phyloP scores from a whole-genome alignment of 2,888 invertebrate species.

The Rhaphigaster nebulosa region DNA sequence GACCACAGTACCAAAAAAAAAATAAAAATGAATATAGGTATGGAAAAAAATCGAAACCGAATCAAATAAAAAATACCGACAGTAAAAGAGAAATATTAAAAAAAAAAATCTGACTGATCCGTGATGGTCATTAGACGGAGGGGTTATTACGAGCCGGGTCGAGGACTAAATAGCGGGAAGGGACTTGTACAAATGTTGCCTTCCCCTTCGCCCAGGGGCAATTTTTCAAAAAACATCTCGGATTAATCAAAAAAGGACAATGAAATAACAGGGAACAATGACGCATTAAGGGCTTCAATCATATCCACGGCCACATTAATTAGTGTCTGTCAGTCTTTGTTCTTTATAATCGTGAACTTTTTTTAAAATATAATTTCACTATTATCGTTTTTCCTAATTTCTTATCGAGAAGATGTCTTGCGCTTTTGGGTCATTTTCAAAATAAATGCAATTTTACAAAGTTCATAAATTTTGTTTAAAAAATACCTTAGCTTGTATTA shows the following conservation, averaged over 20 bases:
- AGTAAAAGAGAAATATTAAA: slow-evolving; percentile 44
- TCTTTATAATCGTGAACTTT: not conserved
- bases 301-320: not conserved
- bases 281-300: slow-evolving; percentile 31
- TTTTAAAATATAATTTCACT: not conserved
- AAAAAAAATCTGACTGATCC: slow-evolving; percentile 6
- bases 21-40: too few species aligned
- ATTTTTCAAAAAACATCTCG: slow-evolving; percentile 51
- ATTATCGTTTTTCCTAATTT: not conserved
- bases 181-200: slow-evolving; percentile 54
- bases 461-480: too few species aligned
- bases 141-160: not conserved
- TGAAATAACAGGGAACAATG: slow-evolving; percentile 42
- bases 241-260: slow-evolving; percentile 42
- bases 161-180: slow-evolving; percentile 1
- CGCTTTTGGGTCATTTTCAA: too few species aligned
- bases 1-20: not conserved
- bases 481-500: too few species aligned
- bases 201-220: slow-evolving; percentile 2
- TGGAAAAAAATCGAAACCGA: slow-evolving; percentile 1
- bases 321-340: slow-evolving; percentile 5
- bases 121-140: slow-evolving; percentile 44
- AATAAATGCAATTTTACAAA: too few species aligned
- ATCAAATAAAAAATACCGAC: slow-evolving; percentile 16
- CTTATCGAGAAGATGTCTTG: not conserved